Evolutionary conservation across 1,140 invertebrate genomes (phyloP).

Genomic region (Drosophila erecta): DNA sequence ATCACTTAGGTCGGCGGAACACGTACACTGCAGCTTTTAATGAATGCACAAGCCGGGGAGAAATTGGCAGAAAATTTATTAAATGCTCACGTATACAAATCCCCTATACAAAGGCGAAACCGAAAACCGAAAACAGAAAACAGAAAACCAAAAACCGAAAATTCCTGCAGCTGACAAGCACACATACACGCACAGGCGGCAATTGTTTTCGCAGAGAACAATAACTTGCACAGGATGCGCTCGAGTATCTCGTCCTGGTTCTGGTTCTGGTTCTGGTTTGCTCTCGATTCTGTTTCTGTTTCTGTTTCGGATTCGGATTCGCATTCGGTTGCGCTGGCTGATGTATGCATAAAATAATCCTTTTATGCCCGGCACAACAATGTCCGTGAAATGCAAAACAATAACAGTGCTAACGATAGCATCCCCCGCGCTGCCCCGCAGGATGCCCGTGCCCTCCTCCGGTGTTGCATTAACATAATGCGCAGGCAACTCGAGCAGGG

Average conservation of each 20-base stretch:
- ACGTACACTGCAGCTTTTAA: slow-evolving; percentile 58
- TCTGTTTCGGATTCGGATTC: slow-evolving; percentile 28
- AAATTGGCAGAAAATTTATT: slow-evolving; percentile 82
- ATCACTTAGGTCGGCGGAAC: slow-evolving; percentile 14
- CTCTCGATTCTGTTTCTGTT: slow-evolving; percentile 33
- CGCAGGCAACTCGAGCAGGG: slow-evolving; percentile 71
- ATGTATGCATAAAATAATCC: slow-evolving; percentile 84
- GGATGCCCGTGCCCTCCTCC: neutral
- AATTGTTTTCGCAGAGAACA: slow-evolving; percentile 80
- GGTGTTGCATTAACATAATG: slow-evolving; percentile 78
- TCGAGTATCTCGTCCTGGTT: slow-evolving; percentile 38
- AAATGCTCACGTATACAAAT: slow-evolving; percentile 83
- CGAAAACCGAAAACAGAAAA: slow-evolving; percentile 67
- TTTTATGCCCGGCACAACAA: slow-evolving; percentile 79
- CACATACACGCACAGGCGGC: slow-evolving; percentile 54
- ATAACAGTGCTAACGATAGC: slow-evolving; percentile 74
- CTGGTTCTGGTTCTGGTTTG: neutral
- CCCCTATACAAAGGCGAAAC: slow-evolving; percentile 79
- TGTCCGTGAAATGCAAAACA: slow-evolving; percentile 83
- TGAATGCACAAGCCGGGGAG: slow-evolving; percentile 64
- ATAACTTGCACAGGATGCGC: slow-evolving; percentile 78
- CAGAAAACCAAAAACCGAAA: slow-evolving; percentile 75
- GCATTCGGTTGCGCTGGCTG: slow-evolving; percentile 44
- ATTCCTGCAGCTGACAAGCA: slow-evolving; percentile 76
- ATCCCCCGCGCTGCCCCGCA: neutral